phyloP scores from a whole-genome alignment of 2,888 invertebrate genomes.

The Griposia aprilina region DNA sequence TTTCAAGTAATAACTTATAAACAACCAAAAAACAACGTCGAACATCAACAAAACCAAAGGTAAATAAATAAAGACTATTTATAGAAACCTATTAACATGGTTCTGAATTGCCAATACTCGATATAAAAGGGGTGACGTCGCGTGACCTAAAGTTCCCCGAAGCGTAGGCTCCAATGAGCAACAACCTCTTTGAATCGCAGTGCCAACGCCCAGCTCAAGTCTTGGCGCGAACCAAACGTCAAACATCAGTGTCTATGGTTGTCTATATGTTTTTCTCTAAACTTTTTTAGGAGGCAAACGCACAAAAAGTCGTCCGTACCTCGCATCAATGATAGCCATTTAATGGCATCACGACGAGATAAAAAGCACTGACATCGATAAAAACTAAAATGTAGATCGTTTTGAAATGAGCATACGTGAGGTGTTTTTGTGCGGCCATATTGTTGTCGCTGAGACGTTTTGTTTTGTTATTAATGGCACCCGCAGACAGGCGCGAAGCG shows the following conservation, averaged over 20 bases:
- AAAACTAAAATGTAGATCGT: conserved; percentile 74
- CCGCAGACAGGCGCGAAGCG: not conserved
- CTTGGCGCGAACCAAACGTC: conserved; percentile 63
- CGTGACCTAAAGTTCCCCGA: conserved; percentile 28
- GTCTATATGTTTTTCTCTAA: conserved; percentile 58
- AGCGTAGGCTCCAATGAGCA: conserved; percentile 31
- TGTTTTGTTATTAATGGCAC: conserved; percentile 58
- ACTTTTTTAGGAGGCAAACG: conserved; percentile 69
- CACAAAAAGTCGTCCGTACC: conserved; percentile 75
- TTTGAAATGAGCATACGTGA: conserved; percentile 72
- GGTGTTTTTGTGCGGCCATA: conserved; percentile 59
- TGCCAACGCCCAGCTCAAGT: conserved; percentile 37
- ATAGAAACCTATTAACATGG: conserved; percentile 40
- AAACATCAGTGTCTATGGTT: conserved; percentile 70
- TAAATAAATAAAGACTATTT: conserved; percentile 42
- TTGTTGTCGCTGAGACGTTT: conserved; percentile 62
- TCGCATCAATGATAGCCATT: conserved; percentile 81
- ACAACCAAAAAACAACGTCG: not conserved
- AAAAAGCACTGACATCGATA: conserved; percentile 68
- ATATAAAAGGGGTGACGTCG: conserved; percentile 19
- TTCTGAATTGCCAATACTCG: conserved; percentile 30
- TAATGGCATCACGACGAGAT: conserved; percentile 76
- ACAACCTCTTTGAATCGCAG: conserved; percentile 45
- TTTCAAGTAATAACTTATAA: not conserved
- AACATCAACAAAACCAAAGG: conserved; percentile 22